A percentile compares a stretch with the other conserved stretches of the same genome.
Conservation (phyloP, 2,113 vertebrate genomes). For the Orycteropus afer region DNA sequence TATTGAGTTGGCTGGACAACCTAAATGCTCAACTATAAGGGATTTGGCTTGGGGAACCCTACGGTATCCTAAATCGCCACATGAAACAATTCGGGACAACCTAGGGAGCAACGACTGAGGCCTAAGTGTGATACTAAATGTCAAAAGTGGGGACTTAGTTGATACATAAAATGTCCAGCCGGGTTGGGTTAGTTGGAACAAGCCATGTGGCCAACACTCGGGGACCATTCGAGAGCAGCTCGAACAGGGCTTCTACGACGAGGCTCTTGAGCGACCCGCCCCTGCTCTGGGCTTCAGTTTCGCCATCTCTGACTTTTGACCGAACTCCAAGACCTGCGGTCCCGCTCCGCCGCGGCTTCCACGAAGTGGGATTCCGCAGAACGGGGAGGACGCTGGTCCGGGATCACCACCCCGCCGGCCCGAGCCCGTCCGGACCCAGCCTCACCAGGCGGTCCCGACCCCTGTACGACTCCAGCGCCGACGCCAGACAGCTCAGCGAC, state of each 20-base stretch:
- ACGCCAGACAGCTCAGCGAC: conserved; percentile 84
- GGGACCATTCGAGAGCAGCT: background rate
- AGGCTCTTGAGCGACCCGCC: background rate
- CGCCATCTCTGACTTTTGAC: background rate
- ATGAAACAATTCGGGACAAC: background rate
- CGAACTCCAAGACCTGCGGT: background rate
- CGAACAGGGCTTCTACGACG: rapidly evolving
- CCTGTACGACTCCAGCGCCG: conserved; percentile 91
- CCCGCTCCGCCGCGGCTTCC: background rate
- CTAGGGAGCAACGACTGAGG: background rate
- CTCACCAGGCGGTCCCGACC: conserved; percentile 95
- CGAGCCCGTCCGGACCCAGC: conserved; percentile 34
- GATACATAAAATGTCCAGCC: background rate
- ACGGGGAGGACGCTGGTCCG: background rate
- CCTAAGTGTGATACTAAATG: background rate
- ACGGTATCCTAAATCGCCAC: background rate
- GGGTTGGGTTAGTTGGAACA: background rate
- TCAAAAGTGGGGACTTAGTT: background rate
- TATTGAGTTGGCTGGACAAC: background rate
- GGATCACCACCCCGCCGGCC: background rate
- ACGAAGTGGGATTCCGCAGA: background rate
- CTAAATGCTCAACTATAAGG: background rate
- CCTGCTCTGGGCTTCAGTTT: background rate
- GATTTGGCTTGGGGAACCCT: background rate
- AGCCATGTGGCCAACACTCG: background rate